These are phyloP conservation scores for Steatornis caripensis DNA, from an alignment of 2,113 vertebrate genomes.

Conservation along the genomic window DNA sequence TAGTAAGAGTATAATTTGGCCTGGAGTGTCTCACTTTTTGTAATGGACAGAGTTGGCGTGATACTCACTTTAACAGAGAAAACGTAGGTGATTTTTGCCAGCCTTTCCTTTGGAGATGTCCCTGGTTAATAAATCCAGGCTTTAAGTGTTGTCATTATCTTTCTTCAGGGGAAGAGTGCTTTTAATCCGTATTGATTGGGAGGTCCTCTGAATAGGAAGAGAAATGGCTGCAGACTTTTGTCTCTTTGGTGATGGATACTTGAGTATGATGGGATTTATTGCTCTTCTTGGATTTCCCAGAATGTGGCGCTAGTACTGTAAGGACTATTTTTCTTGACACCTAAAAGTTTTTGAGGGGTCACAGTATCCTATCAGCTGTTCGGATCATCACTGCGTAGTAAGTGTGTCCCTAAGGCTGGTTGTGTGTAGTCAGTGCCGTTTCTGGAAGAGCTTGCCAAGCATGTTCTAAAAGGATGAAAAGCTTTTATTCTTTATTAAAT, in stretches of 20 bases:
- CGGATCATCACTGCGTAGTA: neutral
- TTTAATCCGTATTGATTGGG: neutral
- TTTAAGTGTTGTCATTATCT: neutral
- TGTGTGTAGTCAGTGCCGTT: neutral
- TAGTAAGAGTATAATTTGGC: neutral
- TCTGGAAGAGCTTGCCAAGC: neutral
- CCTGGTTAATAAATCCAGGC: neutral
- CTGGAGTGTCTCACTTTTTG: neutral
- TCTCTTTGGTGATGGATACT: neutral
- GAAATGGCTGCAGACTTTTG: neutral
- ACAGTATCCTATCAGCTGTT: neutral
- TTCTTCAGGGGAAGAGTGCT: neutral
- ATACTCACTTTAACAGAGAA: neutral
- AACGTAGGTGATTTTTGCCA: neutral
- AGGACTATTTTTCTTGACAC: neutral
- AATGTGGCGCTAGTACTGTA: neutral
- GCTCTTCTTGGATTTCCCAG: neutral
- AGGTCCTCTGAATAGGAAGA: neutral
- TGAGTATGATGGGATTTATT: neutral
- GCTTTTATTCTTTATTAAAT: neutral
- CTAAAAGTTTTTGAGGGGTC: neutral
- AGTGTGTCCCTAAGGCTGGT: neutral
- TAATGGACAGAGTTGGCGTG: neutral
- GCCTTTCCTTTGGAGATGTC: neutral
- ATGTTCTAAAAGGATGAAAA: neutral